phyloP scores from a whole-genome alignment of 37 sponge, comb jelly and placozoan species.

The Dysidea cf. avara region DNA sequence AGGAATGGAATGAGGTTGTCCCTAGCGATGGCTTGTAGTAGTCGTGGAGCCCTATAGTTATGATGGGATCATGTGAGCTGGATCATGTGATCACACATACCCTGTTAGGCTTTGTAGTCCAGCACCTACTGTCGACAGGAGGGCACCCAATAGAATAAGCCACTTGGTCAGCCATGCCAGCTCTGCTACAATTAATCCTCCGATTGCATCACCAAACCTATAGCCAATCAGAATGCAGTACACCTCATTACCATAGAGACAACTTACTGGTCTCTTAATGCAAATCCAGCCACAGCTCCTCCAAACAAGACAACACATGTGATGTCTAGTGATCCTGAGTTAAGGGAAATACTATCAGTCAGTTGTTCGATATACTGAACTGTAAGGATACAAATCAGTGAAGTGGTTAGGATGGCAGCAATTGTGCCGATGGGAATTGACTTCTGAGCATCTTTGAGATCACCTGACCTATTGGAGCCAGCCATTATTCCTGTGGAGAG shows the following conservation, averaged over 20 bases:
- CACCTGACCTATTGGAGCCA: slow-evolving; percentile 96
- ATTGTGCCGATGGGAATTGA: slow-evolving; percentile 96
- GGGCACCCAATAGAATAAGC: slow-evolving; percentile 88
- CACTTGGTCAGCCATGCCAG: slow-evolving; percentile 79
- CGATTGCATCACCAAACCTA: slow-evolving; percentile 84
- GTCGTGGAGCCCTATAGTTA: slow-evolving; percentile 79
- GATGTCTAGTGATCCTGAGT: slow-evolving; percentile 50
- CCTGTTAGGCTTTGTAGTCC: slow-evolving; percentile 95
- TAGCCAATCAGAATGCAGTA: neutral
- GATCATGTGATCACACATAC: slow-evolving; percentile 29
- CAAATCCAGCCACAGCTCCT: slow-evolving; percentile 65
- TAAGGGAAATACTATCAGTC: neutral
- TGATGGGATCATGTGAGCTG: neutral
- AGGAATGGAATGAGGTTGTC: slow-evolving; percentile 88
- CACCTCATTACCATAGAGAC: neutral
- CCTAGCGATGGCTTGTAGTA: slow-evolving; percentile 94
- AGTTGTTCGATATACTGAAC: neutral
- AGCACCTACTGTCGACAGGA: slow-evolving; percentile 94
- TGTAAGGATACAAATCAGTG: slow-evolving; percentile 82
- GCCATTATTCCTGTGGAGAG: slow-evolving; percentile 92
- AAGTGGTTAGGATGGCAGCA: slow-evolving; percentile 87
- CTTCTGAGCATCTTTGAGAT: slow-evolving; percentile 96
- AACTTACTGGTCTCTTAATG: slow-evolving; percentile 87
- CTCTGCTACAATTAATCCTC: slow-evolving; percentile 68
- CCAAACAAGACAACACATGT: slow-evolving; percentile 92